phyloP scores from a whole-genome alignment of 2,113 vertebrate genomes.

The Sardina pilchardus region DNA sequence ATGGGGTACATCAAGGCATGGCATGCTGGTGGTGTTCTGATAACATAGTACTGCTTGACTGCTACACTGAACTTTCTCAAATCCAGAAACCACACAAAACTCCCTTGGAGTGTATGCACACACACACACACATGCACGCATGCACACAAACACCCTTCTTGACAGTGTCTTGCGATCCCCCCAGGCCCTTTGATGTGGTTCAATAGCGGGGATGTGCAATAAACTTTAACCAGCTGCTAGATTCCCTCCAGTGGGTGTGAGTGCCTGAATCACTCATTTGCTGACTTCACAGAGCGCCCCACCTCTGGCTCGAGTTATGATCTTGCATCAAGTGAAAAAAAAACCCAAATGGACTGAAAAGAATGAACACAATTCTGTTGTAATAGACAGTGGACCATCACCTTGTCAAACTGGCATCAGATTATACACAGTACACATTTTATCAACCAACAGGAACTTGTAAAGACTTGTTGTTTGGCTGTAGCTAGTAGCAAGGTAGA shows the following conservation, averaged over 20 bases:
- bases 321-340: not conserved
- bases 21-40: not conserved
- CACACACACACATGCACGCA: not conserved
- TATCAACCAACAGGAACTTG: not conserved
- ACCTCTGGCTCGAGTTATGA: not conserved
- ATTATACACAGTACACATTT: too few relatives aligned
- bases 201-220: conserved; percentile 42
- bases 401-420: not conserved
- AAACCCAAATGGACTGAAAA: not conserved
- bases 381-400: not conserved
- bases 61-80: not conserved
- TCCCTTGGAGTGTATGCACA: not conserved
- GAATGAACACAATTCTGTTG: too few relatives aligned
- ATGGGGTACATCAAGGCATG: not conserved
- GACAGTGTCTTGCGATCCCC: conserved; percentile 31
- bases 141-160: conserved; percentile 22
- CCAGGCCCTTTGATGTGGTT: conserved; percentile 39
- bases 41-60: not conserved
- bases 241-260: conserved; percentile 41
- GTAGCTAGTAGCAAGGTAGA: not conserved
- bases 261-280: conserved; percentile 33
- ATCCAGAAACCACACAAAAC: not conserved
- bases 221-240: conserved; percentile 48
- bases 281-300: conserved; percentile 29
- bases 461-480: not conserved